phyloP scores from a whole-genome alignment of 2,888 invertebrate genomes.

The Platycheirus rosarum region DNA sequence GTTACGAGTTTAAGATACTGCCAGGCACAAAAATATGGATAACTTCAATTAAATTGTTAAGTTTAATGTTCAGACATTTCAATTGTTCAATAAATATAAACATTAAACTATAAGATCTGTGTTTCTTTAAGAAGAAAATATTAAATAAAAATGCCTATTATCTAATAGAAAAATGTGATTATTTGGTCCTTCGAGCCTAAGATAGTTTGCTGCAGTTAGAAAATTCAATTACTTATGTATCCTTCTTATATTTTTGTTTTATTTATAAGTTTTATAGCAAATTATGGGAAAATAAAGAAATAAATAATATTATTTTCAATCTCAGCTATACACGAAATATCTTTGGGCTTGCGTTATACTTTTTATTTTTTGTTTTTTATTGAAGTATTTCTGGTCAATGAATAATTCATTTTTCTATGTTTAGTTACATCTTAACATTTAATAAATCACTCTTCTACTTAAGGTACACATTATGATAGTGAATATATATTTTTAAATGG shows the following conservation, averaged over 20 bases:
- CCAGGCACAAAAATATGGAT: too few species aligned
- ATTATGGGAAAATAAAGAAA: conserved; percentile 26
- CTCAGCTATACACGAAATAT: conserved; percentile 55
- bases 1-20: too few species aligned
- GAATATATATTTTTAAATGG: conserved; percentile 60
- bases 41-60: too few species aligned
- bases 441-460: conserved; percentile 70
- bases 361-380: conserved; percentile 55
- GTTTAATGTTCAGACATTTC: too few species aligned
- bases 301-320: conserved; percentile 28
- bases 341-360: conserved; percentile 63
- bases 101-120: too few species aligned
- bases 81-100: too few species aligned
- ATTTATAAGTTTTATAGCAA: conserved; percentile 6
- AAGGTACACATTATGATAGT: conserved; percentile 72
- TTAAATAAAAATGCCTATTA: conserved; percentile 41
- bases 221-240: conserved; percentile 27
- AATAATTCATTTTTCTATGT: conserved; percentile 58
- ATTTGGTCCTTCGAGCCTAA: conserved; percentile 67
- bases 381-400: conserved; percentile 66
- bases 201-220: conserved; percentile 45
- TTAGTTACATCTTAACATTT: conserved; percentile 66
- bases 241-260: background rate
- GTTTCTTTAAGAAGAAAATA: too few species aligned
- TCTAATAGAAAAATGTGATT: conserved; percentile 43